Percentiles rank a stretch among this genome's conserved stretches.
Evolutionary conservation across 2,888 invertebrate species (phyloP).

Genomic region (Epinotia bilunana): DNA sequence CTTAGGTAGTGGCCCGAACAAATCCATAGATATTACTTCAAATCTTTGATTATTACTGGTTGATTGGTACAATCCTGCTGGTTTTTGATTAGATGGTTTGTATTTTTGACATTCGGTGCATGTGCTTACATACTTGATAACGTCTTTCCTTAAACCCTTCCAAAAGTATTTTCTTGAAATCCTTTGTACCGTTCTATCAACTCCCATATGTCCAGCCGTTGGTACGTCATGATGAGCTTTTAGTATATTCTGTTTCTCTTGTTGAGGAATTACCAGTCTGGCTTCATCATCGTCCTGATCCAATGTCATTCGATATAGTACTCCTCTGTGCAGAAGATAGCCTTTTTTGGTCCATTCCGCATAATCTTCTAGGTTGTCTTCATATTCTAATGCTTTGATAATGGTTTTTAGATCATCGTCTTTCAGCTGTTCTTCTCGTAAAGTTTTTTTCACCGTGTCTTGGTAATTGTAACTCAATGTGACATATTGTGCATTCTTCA

Average conservation of each 20-base stretch:
- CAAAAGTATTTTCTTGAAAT: background rate
- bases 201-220: background rate
- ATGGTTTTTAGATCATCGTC: background rate
- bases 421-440: background rate
- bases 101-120: constrained; percentile 6
- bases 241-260: background rate
- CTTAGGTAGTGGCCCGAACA: constrained; percentile 1
- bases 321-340: background rate
- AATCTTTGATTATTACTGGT: background rate
- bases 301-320: background rate
- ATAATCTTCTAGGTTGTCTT: background rate
- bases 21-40: constrained; percentile 4
- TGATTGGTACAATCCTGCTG: background rate
- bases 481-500: constrained; percentile 5
- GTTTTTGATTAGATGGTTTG: background rate
- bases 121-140: background rate
- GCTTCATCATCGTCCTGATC: background rate
- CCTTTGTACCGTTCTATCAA: background rate
- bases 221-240: background rate
- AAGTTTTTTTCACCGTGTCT: background rate
- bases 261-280: background rate
- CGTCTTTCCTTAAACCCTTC: background rate
- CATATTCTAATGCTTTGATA: background rate
- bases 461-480: constrained; percentile 4
- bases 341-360: background rate